Evolutionary conservation across 2,113 vertebrate species (phyloP).

Genomic region (Psittacus erithacus): DNA sequence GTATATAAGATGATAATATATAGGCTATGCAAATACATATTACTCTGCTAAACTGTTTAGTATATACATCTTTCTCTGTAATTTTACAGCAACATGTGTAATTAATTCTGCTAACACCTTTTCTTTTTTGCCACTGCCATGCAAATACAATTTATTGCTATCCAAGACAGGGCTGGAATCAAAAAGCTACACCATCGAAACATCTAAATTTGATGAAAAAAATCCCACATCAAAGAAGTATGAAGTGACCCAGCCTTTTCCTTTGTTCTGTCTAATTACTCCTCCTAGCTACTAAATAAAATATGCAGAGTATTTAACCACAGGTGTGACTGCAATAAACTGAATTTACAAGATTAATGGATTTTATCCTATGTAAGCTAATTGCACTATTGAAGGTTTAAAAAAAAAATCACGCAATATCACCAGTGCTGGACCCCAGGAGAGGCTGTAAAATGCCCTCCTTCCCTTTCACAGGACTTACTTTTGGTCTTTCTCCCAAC

Average conservation of each 20-base stretch:
- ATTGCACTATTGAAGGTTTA: not conserved
- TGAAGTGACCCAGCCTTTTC: not conserved
- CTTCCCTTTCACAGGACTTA: not conserved
- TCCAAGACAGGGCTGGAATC: constrained; percentile 40
- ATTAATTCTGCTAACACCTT: constrained; percentile 47
- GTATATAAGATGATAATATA: constrained; percentile 75
- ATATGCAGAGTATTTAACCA: not conserved
- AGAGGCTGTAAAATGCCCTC: not conserved
- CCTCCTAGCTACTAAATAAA: not conserved
- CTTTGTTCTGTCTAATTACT: not conserved
- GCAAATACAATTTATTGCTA: constrained; percentile 53
- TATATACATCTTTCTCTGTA: constrained; percentile 75
- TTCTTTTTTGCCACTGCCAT: constrained; percentile 16
- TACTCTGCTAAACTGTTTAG: constrained; percentile 76
- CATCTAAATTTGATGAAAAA: constrained; percentile 19
- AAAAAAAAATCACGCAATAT: not conserved
- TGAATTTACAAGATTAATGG: not conserved
- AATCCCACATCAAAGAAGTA: not conserved
- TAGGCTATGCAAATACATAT: constrained; percentile 82
- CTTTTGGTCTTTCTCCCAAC: not conserved
- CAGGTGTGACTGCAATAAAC: not conserved
- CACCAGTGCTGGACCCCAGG: not conserved
- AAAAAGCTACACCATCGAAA: constrained; percentile 44
- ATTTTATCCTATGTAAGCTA: not conserved
- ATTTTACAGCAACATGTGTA: constrained; percentile 60